phyloP scores from a whole-genome alignment of 1,140 invertebrate genomes.

The Tetragonula clypearis region DNA sequence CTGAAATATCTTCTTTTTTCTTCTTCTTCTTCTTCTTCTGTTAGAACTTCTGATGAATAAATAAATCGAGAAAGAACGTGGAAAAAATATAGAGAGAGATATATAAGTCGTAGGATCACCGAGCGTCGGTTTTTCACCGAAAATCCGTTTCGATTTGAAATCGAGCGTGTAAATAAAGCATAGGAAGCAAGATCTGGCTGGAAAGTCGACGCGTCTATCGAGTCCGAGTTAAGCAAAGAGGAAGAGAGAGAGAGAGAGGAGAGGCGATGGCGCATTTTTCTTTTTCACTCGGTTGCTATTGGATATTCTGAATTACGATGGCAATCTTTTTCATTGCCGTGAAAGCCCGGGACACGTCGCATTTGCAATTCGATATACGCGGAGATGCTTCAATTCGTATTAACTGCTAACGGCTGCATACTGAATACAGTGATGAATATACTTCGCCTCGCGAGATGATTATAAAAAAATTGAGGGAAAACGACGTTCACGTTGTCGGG shows the following conservation, averaged over 20 bases:
- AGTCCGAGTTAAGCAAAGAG: slow-evolving; percentile 46
- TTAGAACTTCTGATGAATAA: no score
- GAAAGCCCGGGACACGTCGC: slow-evolving; percentile 30
- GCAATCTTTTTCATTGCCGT: slow-evolving; percentile 43
- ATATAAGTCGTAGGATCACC: slow-evolving; percentile 33
- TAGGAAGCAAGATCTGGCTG: slow-evolving; percentile 62
- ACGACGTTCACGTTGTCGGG: no score
- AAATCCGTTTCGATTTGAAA: slow-evolving; percentile 74
- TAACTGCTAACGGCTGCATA: background rate
- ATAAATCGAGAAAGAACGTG: no score
- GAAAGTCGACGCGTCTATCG: slow-evolving; percentile 61
- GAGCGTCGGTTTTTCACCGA: slow-evolving; percentile 49
- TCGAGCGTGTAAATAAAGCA: slow-evolving; percentile 71
- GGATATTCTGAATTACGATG: slow-evolving; percentile 56
- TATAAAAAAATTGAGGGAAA: background rate
- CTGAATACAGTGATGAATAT: background rate
- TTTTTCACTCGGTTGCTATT: slow-evolving; percentile 15
- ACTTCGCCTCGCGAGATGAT: no score
- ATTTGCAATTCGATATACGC: slow-evolving; percentile 51
- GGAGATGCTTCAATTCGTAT: slow-evolving; percentile 21
- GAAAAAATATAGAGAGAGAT: background rate
- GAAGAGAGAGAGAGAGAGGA: background rate
- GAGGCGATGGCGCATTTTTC: slow-evolving; percentile 18
- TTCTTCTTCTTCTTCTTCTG: no score
- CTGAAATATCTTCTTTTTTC: no score